Conservation (phyloP, 64 coral and sea anemone species). For the Pocillopora verrucosa region DNA sequence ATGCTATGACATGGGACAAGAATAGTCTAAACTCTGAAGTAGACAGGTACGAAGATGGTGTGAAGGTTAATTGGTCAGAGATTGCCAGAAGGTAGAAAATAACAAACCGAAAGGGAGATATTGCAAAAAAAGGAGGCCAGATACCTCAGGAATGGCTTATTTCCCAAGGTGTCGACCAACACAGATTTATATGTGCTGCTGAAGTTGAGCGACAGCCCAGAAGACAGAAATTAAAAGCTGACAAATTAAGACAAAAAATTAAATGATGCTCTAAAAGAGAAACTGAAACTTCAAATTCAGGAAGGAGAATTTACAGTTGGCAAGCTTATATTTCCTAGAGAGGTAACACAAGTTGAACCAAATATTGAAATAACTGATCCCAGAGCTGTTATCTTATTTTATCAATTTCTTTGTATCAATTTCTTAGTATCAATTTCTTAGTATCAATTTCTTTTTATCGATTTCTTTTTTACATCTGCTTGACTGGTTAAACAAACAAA, state of each 20-base stretch:
- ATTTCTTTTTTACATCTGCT: no score
- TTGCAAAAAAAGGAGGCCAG: slow-evolving; percentile 46
- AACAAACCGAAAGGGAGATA: slow-evolving; percentile 20
- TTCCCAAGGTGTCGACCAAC: neutral
- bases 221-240: slow-evolving; percentile 39
- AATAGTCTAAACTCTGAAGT: slow-evolving; percentile 35
- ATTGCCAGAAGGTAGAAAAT: slow-evolving; percentile 9
- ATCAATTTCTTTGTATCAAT: no score
- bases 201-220: neutral
- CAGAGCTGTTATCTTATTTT: no score
- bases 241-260: neutral
- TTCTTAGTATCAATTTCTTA: no score
- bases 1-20: slow-evolving; percentile 47
- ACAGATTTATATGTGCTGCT: neutral
- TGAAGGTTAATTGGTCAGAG: slow-evolving; percentile 27
- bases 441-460: no score
- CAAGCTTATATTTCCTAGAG: slow-evolving; percentile 17
- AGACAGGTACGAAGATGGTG: slow-evolving; percentile 17
- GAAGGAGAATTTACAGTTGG: slow-evolving; percentile 33
- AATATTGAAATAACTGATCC: no score
- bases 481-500: no score
- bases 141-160: slow-evolving; percentile 31
- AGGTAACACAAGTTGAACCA: neutral
- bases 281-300: neutral
- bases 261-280: slow-evolving; percentile 12